These are phyloP conservation scores for Pelosia muscerda DNA, from an alignment of 2,888 invertebrate genomes.

Conservation along the genomic window DNA sequence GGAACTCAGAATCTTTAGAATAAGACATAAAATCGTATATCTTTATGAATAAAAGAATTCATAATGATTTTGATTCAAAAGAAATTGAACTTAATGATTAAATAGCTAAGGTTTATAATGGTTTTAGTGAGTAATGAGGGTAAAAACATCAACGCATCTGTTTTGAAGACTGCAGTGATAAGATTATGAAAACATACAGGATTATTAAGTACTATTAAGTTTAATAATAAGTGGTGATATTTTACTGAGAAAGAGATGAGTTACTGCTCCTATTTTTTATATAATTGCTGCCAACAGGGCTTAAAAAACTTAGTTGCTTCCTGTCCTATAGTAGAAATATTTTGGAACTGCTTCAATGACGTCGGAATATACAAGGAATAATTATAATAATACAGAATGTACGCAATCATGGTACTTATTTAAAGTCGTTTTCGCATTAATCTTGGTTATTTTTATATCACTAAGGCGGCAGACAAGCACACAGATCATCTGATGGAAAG, in stretches of 20 bases:
- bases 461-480: too few relatives aligned
- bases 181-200: slow-evolving; percentile 40
- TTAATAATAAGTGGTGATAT: slow-evolving; percentile 27
- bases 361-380: too few relatives aligned
- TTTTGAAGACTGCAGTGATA: slow-evolving; percentile 39
- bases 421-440: too few relatives aligned
- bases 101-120: not conserved
- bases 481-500: too few relatives aligned
- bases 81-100: not conserved
- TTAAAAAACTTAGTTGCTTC: not conserved
- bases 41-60: not conserved
- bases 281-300: not conserved
- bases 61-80: not conserved
- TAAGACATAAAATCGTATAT: slow-evolving; percentile 33
- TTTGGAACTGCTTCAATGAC: not conserved
- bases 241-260: slow-evolving; percentile 25
- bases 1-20: slow-evolving; percentile 15
- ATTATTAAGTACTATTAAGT: slow-evolving; percentile 36
- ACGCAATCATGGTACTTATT: too few relatives aligned
- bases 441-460: too few relatives aligned
- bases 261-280: not conserved
- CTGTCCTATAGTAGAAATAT: not conserved
- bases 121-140: not conserved
- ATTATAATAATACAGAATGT: too few relatives aligned
- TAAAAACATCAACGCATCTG: slow-evolving; percentile 35